Evolutionary conservation across 2,113 vertebrate species (phyloP).

Genomic region (Heteronetta atricapilla): DNA sequence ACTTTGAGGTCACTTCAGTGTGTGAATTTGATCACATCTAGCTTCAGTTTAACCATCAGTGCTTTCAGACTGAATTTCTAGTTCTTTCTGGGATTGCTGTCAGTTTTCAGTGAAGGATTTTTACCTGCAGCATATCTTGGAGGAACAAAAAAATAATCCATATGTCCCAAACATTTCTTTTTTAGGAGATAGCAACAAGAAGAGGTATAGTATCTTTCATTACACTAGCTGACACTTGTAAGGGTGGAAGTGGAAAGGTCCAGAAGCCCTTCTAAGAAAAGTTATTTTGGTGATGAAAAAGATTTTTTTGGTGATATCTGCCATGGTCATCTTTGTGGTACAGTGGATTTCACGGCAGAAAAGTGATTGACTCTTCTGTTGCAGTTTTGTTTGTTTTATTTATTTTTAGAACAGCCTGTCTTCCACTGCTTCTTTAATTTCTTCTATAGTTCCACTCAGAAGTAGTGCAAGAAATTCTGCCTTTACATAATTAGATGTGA

Average conservation of each 20-base stretch:
- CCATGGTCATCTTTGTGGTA: background rate
- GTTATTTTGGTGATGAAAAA: background rate
- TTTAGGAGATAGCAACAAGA: background rate
- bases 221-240: background rate
- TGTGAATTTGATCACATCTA: fast-evolving
- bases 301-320: background rate
- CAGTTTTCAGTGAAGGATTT: background rate
- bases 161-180: background rate
- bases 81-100: background rate
- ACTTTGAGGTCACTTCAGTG: background rate
- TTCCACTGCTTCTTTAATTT: background rate
- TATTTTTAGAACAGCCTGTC: background rate
- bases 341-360: background rate
- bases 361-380: fast-evolving
- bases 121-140: background rate
- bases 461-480: background rate
- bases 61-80: background rate
- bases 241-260: background rate
- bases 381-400: background rate
- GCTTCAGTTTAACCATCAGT: background rate
- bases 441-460: background rate
- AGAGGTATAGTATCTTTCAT: background rate
- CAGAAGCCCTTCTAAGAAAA: background rate
- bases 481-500: background rate
- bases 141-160: background rate